A percentile compares a stretch with the other conserved stretches of the same genome.
These are phyloP conservation scores for Acrocera orbiculus DNA, from an alignment of 2,888 invertebrate genomes.

Conservation along the genomic window DNA sequence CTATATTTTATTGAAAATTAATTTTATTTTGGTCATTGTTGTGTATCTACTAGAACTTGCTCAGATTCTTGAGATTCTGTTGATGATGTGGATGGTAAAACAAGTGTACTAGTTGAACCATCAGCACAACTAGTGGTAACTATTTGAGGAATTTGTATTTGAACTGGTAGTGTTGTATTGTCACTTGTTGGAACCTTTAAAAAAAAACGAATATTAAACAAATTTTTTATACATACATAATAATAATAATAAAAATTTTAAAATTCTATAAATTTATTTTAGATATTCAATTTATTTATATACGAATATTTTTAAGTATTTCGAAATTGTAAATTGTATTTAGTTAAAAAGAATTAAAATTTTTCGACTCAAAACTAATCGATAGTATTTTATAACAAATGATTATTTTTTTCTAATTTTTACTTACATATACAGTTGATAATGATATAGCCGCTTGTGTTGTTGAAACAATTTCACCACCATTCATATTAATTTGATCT, in stretches of 20 bases:
- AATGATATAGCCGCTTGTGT: conserved; percentile 12
- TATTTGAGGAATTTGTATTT: conserved; percentile 44
- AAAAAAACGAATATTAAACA: conserved; percentile 1
- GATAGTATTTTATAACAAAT: too few species aligned
- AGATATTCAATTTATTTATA: background rate
- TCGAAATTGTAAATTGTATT: background rate
- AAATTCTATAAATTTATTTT: too few species aligned
- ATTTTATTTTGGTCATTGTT: background rate
- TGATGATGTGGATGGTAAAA: conserved; percentile 9
- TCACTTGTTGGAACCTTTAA: conserved; percentile 39
- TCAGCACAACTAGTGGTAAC: conserved; percentile 16
- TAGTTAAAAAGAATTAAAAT: too few species aligned
- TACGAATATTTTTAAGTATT: background rate
- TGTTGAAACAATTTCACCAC: background rate
- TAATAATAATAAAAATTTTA: too few species aligned
- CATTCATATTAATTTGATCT: background rate
- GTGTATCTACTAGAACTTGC: too few species aligned
- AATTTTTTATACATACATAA: background rate
- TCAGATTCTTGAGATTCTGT: conserved; percentile 7
- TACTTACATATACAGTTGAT: conserved; percentile 12
- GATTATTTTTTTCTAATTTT: too few species aligned
- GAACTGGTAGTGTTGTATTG: conserved; percentile 42
- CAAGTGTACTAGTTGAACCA: conserved; percentile 14
- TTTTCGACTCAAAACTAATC: too few species aligned
- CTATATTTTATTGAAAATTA: conserved; percentile 4